Base-by-base conservation (phyloP, 2,888 invertebrate species). In the Glyphotaelius pellucidus region DNA sequence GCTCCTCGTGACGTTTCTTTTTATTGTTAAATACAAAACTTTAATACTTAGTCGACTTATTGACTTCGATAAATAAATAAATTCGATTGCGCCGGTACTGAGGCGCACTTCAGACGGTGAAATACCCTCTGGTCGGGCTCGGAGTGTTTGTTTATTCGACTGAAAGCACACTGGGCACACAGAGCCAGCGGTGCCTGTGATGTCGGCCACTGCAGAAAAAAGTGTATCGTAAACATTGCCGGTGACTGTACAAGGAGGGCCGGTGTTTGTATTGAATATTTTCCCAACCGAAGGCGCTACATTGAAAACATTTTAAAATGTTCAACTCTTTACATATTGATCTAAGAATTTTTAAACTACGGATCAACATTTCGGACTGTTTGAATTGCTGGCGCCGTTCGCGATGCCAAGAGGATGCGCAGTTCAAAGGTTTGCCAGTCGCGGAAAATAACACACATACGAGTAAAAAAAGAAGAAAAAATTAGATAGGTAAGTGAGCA, bases 251-350 rank as follows among this genome's bases (percentile, higher is more conserved):
- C 30, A 42, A 81, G 81, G 38, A 80, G 47, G 81, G 79, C 84
- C 84, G 84, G 32, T 90, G 90, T 90, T 90, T 90, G 90, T 30
- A 15, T 90, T 81, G 81, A n/a, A 90, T 90, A 81, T 90, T 90
- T 90, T 84, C 67, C 90, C 83, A 90, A 84, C n/a, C 86, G 32
- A 79, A 90, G 83, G 84, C 85, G 90, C 38, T 90, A 90, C 90
- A 90, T 84, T 85, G 84, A 90, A 90, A 90, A 90, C 90, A 90
- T 90, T 90, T 90, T 90, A 90, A 90, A 90, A 84, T 84, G 67
- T 67, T 32, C 84, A 84, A 90, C 90, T 90, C 84, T 84, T 90
- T 47, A 84, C 25, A 84, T 84, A 84, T 89, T 89, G 30, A 79
- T 35, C 38, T 35, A 11, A 89, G 79, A 80, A 35, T 86, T 31